These are phyloP conservation scores for Microctenopoma stevenorrisi DNA, from an alignment of 2,797 vertebrate species.

Conservation along the genomic window DNA sequence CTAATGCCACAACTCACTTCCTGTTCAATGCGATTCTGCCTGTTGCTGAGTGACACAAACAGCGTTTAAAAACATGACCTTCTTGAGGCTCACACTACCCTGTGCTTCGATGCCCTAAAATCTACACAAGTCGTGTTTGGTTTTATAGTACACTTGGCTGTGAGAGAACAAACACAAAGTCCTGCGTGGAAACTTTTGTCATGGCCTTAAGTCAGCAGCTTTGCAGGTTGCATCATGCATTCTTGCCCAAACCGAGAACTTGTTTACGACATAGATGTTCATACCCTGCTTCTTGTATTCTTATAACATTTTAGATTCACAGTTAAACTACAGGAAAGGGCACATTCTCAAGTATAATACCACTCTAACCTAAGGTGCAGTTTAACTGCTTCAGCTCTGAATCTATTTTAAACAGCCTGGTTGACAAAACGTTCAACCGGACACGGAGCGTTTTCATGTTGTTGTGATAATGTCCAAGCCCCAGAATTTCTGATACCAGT, in stretches of 20 bases:
- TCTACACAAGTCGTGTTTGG: background rate
- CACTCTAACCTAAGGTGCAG: background rate
- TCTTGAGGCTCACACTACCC: slow-evolving; percentile 1
- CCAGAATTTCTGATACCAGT: too few species aligned
- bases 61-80: slow-evolving; percentile 64
- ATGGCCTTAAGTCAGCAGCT: slow-evolving; percentile 43
- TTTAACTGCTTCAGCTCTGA: background rate
- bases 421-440: background rate
- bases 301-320: background rate
- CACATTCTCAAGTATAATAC: background rate
- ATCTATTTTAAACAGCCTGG: background rate
- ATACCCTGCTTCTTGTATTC: background rate
- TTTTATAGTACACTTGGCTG: slow-evolving; percentile 16
- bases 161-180: background rate
- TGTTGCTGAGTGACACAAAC: slow-evolving; percentile 71
- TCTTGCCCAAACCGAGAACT: slow-evolving; percentile 44
- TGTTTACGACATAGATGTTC: slow-evolving; percentile 6
- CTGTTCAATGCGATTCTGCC: slow-evolving; percentile 79
- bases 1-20: slow-evolving; percentile 86
- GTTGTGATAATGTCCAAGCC: background rate
- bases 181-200: slow-evolving; percentile 46
- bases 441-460: background rate
- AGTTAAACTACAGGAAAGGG: background rate
- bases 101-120: slow-evolving; percentile 22
- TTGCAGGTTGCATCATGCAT: slow-evolving; percentile 53